Base-by-base conservation (phyloP, 64 coral and sea anemone genomes). In the Trachythela sp. region DNA sequence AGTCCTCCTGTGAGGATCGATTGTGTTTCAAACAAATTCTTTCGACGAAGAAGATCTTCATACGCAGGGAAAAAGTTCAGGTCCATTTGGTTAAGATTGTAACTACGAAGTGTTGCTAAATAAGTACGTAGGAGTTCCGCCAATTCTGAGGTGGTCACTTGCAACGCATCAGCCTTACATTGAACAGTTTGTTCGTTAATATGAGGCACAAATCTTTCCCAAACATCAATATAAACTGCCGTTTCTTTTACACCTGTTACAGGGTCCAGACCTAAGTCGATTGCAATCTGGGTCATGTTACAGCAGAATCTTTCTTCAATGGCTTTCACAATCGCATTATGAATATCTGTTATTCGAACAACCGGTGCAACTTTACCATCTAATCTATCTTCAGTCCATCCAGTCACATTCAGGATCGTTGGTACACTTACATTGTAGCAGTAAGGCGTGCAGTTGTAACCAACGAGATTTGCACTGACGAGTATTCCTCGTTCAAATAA, bases 241-340 rank as follows among this genome's bases (percentile, higher is more conserved):
- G 33, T 37, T 80, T 80, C 8, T 29, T 36, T 35, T 1, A 35
- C 33, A 22, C 75, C 75, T 13, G 9, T 9, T 9, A 80, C 34
- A 0, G 56, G 56, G 22, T 64, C 56, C 14, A 80, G 20, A 35
- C 33, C 33, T 36, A 80, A 80, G 35, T 36, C 27, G 20, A 39
- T 13, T 5, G 75, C 31, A 80, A 80, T 80, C 34, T 35, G 13
- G 20, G 75, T 80, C 33, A 80, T 37, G 30, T 80, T 80, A 30
- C 75, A 80, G 17, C 75, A 80, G 37, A 80, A 80, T 37, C 75
- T 35, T 30, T 35, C 31, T 80, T 80, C 75, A 80, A 80, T 80
- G 8, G 30, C 75, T 39, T 80, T 39, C 31, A 80, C 33, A 80
- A 35, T 38, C 4, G 75, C 75, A 14, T 37, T 9, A 35, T 80